Conservation (phyloP, 23 tunicate species). For the Ciona savignyi region DNA sequence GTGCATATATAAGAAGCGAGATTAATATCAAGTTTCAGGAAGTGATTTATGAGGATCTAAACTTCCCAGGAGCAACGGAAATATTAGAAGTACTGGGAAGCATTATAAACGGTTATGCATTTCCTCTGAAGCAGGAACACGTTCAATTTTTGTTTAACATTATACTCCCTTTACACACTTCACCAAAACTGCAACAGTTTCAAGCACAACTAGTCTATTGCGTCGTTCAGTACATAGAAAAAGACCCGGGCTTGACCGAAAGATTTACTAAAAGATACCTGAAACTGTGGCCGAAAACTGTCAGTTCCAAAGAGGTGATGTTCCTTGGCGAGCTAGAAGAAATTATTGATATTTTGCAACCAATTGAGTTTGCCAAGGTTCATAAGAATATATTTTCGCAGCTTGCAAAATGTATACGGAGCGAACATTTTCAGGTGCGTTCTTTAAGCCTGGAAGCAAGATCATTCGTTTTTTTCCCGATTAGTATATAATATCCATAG, state of each 20-base stretch:
- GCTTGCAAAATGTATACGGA: slow-evolving; percentile 53
- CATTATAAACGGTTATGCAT: slow-evolving; percentile 74
- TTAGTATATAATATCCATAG: too few relatives aligned
- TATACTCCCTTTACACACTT: slow-evolving; percentile 63
- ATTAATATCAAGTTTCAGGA: slow-evolving; percentile 60
- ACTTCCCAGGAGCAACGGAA: slow-evolving; percentile 70
- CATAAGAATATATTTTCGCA: slow-evolving; percentile 32
- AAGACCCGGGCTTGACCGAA: slow-evolving; percentile 43
- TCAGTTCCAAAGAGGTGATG: slow-evolving; percentile 48
- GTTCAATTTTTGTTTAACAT: slow-evolving; percentile 46
- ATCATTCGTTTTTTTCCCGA: too few relatives aligned
- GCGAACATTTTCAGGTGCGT: slow-evolving; percentile 88
- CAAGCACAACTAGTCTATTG: slow-evolving; percentile 91
- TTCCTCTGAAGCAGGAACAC: slow-evolving; percentile 79
- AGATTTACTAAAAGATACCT: slow-evolving; percentile 14
- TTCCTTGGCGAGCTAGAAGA: slow-evolving; percentile 92
- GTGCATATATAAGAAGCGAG: slow-evolving; percentile 51
- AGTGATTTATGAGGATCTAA: slow-evolving; percentile 33
- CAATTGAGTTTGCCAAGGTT: slow-evolving; percentile 58
- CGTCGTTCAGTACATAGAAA: slow-evolving; percentile 80
- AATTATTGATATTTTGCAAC: slow-evolving; percentile 76
- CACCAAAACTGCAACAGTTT: slow-evolving; percentile 35
- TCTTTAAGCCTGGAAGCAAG: too few relatives aligned
- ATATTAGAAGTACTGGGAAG: slow-evolving; percentile 86
- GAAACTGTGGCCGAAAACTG: slow-evolving; percentile 51